Conservation (phyloP, 1,140 invertebrate species). For the Acarapis woodi region DNA sequence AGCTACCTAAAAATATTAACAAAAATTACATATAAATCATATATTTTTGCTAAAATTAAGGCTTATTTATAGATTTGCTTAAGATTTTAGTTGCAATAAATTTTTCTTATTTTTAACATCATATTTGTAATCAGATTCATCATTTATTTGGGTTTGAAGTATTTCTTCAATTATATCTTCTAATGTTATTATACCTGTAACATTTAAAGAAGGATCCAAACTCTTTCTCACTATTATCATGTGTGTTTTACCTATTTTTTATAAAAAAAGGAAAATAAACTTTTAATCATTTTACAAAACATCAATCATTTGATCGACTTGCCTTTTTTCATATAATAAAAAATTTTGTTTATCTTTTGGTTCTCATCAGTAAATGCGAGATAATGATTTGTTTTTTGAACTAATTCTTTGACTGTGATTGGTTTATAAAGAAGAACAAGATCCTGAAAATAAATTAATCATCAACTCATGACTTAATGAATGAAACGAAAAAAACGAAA, state of each 20-base stretch:
- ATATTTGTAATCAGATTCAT: slow-evolving; percentile 78
- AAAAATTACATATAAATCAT: too few relatives aligned
- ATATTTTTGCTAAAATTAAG: too few relatives aligned
- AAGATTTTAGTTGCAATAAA: too few relatives aligned
- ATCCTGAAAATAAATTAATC: slow-evolving; percentile 85
- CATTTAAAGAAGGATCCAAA: slow-evolving; percentile 60
- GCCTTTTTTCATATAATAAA: slow-evolving; percentile 89
- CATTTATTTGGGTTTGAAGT: slow-evolving; percentile 72
- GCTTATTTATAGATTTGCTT: too few relatives aligned
- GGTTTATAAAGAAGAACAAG: slow-evolving; percentile 87
- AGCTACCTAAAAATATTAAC: too few relatives aligned
- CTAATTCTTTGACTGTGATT: slow-evolving; percentile 63
- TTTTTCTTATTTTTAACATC: too few relatives aligned
- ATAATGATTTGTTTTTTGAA: slow-evolving; percentile 83
- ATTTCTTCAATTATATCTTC: slow-evolving; percentile 84
- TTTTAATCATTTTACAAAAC: slow-evolving; percentile 1
- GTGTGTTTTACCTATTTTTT: slow-evolving; percentile 34
- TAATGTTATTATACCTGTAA: slow-evolving; percentile 60
- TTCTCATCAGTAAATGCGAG: slow-evolving; percentile 90
- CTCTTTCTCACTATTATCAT: slow-evolving; percentile 21
- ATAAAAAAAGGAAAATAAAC: slow-evolving; percentile 67
- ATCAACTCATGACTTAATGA: too few relatives aligned
- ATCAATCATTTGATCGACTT: slow-evolving; percentile 7
- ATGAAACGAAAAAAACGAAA: too few relatives aligned
- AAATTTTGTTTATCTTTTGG: slow-evolving; percentile 69